Base-by-base conservation (phyloP, 92 coral and sea anemone species). In the Porites cylindrica region DNA sequence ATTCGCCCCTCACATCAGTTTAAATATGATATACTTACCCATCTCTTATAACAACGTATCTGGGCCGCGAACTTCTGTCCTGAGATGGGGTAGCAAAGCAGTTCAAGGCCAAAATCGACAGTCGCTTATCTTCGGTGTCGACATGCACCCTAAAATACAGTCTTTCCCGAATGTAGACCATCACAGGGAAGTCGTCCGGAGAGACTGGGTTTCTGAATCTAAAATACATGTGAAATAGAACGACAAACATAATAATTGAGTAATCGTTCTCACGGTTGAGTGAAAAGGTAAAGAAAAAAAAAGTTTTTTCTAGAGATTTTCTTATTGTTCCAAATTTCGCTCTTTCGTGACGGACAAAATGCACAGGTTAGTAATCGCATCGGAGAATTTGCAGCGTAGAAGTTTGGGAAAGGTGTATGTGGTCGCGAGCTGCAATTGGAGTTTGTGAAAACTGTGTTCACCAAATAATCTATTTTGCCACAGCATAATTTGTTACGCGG, bases 1-100 rank as follows among this genome's bases (percentile, higher is more conserved):
- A 29, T 29, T 29, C 47, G 47, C 4, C 6, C 47, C 47, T 38
- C 47, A 38, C 47, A 38, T 38, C 47, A 38, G 5, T 38, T 3
- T 38, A 38, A 29, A 38, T 38, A 38, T 38, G 1, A 38, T 10
- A 56, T 18, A 53, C 85, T 60, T 70, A 82, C 86, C 86, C 86
- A 56, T 70, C 78, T 6, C 19, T 58, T n/a, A 82, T 82, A 6
- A 82, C 20, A 17, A 70, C 66, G 66, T 82, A 82, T 82, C 86
- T 82, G 21, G 86, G 86, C 74, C 13, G 17, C 13, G 86, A 60
- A 58, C 43, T 10, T 19, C 86, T 82, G 86, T 70, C 70, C 70
- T 82, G 86, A 1, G 77, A 71, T 17, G 86, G 86, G 8, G 86
- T 82, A n/a, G 78, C 86, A 71, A 26, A 82, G 78, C 86, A 82